Percentiles rank a stretch among this genome's conserved stretches.
Evolutionary conservation across 2,113 vertebrate genomes (phyloP).

Genomic region (Felis catus): F.catus_Fca126_mat1.0 CM031411.1:19082501-19083000

Average conservation of each 20-base stretch:
- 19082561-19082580: background rate
- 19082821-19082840: background rate
- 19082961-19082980: too few species aligned
- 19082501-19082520: background rate
- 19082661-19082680: background rate
- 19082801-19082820: background rate
- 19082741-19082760: background rate
- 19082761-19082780: background rate
- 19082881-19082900: too few species aligned
- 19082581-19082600: constrained; percentile 54
- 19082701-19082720: background rate
- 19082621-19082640: constrained; percentile 56
- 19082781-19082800: background rate
- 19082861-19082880: too few species aligned
- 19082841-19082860: too few species aligned
- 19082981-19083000: too few species aligned
- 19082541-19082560: background rate
- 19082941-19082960: too few species aligned
- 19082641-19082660: constrained; percentile 11
- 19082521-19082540: background rate
- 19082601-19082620: constrained; percentile 45
- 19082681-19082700: background rate
- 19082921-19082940: too few species aligned
- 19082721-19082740: background rate
- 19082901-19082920: too few species aligned